Conservation (phyloP, 2,888 invertebrate genomes). For the Pogonocherus hispidulus region DNA sequence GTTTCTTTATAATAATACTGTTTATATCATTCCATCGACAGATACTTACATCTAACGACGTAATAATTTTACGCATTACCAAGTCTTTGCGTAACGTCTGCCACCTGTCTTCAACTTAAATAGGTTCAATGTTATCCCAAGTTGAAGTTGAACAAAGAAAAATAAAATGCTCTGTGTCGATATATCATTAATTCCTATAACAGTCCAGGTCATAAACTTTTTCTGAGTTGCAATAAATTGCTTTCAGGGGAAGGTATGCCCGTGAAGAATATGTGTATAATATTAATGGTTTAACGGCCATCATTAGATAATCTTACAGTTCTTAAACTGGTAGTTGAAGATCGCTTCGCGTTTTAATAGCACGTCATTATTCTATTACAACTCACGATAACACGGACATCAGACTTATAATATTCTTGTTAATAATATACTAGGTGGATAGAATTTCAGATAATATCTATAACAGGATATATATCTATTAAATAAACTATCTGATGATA, state of each 20-base stretch:
- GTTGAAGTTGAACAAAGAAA: background rate
- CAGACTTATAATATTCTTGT: background rate
- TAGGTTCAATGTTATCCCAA: background rate
- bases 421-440: background rate
- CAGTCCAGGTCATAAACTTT: constrained; percentile 10
- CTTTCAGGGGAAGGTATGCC: constrained; percentile 17
- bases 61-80: too few species aligned
- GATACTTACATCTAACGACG: too few species aligned
- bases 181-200: constrained; percentile 20
- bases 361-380: background rate
- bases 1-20: too few species aligned
- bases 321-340: constrained; percentile 1
- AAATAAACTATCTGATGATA: too few species aligned
- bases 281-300: constrained; percentile 14
- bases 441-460: background rate
- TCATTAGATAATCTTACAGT: constrained; percentile 17
- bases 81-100: background rate
- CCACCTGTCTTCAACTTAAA: constrained; percentile 10
- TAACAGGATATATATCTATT: too few species aligned
- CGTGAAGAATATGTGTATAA: constrained; percentile 13
- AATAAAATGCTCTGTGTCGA: constrained; percentile 7
- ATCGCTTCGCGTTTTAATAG: background rate
- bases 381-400: background rate
- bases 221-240: background rate
- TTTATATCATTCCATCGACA: too few species aligned